Evolutionary conservation across 1,140 invertebrate species (phyloP).

Genomic region (Eupristina koningsbergeri): DNA sequence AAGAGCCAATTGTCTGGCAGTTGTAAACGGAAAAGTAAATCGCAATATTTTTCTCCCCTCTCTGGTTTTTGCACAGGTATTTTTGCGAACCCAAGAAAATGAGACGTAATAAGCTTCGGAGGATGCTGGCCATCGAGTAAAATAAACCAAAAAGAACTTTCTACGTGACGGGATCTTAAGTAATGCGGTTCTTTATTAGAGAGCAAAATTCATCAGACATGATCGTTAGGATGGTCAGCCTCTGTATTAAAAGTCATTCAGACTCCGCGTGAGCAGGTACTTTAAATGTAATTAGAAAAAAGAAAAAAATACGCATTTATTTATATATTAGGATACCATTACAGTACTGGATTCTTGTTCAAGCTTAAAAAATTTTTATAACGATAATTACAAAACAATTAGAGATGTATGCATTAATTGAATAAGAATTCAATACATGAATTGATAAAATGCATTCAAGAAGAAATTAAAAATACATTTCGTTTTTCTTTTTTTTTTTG

Average conservation of each 20-base stretch:
- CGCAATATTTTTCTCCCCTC: background rate
- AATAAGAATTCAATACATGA: background rate
- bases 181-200: background rate
- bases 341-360: background rate
- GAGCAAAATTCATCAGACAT: background rate
- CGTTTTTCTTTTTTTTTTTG: too few relatives aligned
- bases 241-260: background rate
- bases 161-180: background rate
- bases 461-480: too few relatives aligned
- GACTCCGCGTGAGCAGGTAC: background rate
- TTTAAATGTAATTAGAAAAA: background rate
- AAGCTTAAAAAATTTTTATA: background rate
- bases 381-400: background rate
- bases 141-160: background rate
- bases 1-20: slow-evolving; percentile 26
- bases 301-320: background rate
- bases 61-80: too few relatives aligned
- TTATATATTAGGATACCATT: background rate
- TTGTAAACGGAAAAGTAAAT: background rate
- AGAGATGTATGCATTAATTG: background rate
- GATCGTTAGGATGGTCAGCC: background rate
- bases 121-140: background rate
- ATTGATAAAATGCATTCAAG: background rate
- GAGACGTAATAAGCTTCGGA: background rate
- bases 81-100: background rate